These are phyloP conservation scores for Aplodontia rufa DNA, from an alignment of 2,113 vertebrate species.

Conservation along the genomic window DNA sequence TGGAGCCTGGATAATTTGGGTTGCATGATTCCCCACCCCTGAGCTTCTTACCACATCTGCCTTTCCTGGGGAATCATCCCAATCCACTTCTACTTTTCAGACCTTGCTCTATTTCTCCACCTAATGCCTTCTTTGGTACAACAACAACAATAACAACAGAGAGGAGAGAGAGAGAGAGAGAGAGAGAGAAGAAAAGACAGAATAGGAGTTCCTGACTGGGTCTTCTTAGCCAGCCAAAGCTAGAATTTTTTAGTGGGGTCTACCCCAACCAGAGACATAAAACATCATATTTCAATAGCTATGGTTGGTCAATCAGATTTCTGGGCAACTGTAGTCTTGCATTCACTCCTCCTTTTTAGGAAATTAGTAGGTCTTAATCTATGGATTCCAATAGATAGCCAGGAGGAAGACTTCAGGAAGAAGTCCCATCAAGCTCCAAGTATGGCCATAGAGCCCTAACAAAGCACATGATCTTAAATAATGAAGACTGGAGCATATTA, in stretches of 20 bases:
- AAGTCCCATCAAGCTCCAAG: neutral
- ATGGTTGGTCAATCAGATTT: neutral
- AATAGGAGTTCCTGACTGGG: neutral
- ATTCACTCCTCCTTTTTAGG: neutral
- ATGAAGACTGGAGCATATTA: neutral
- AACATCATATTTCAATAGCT: neutral
- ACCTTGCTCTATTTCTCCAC: constrained; percentile 1
- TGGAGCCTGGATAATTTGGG: neutral
- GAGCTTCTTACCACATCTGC: neutral
- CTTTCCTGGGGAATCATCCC: neutral
- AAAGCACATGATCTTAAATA: neutral
- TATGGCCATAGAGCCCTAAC: neutral
- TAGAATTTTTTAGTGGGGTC: constrained; percentile 28
- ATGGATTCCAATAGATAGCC: neutral
- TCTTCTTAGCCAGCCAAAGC: neutral
- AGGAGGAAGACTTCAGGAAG: neutral
- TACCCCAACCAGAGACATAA: neutral
- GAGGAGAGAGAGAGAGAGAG: too few relatives aligned
- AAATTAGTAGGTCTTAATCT: neutral
- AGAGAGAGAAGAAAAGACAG: neutral
- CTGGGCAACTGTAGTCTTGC: neutral
- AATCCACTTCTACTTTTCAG: neutral
- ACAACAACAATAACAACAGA: neutral
- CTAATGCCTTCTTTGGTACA: neutral
- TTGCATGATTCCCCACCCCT: neutral